phyloP scores from a whole-genome alignment of 2,113 vertebrate species.

The Coracopsis vasa region DNA sequence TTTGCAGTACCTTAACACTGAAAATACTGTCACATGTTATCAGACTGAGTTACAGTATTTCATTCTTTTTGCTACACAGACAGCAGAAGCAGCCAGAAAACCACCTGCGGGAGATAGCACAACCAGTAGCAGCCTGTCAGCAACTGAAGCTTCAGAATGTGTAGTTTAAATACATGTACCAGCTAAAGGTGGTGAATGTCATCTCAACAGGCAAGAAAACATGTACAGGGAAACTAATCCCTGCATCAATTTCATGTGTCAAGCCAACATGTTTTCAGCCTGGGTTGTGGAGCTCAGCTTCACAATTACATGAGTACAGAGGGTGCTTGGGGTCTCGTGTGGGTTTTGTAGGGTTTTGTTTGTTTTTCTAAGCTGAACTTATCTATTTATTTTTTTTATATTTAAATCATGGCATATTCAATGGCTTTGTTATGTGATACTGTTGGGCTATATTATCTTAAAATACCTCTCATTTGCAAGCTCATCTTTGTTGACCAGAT shows the following conservation, averaged over 20 bases:
- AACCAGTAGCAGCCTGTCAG: neutral
- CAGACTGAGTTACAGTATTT: neutral
- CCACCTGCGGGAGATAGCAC: neutral
- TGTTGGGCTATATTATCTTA: neutral
- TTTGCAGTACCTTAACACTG: neutral
- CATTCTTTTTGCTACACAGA: neutral
- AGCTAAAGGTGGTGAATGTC: neutral
- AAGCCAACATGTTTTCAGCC: neutral
- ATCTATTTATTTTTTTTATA: neutral
- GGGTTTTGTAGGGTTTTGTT: neutral
- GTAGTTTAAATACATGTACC: neutral
- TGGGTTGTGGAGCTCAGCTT: neutral
- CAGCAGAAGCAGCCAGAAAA: neutral
- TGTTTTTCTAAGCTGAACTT: neutral
- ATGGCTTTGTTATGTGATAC: neutral
- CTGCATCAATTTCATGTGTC: neutral
- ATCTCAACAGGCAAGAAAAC: neutral
- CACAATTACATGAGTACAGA: fast-evolving
- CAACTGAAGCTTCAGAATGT: neutral
- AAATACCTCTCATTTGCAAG: neutral
- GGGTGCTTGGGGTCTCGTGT: neutral
- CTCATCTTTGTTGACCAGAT: neutral
- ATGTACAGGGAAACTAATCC: neutral
- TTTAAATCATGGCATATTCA: neutral
- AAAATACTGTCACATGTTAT: neutral